phyloP scores from a whole-genome alignment of 64 coral and sea anemone species.

The Platygyra sinensis region DNA sequence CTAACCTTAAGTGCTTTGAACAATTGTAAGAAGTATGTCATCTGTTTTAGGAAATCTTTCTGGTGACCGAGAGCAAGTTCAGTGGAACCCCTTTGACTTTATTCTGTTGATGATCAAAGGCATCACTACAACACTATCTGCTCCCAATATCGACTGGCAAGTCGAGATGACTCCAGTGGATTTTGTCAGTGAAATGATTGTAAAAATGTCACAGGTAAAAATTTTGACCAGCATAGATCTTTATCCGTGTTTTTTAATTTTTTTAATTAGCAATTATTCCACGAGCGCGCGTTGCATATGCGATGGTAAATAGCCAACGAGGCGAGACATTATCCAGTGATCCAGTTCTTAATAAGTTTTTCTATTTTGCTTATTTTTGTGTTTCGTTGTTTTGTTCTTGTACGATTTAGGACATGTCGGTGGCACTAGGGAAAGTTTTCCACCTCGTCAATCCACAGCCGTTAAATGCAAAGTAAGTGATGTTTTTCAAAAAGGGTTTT shows the following conservation, averaged over 20 bases:
- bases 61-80: slow-evolving; percentile 58
- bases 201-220: slow-evolving; percentile 88
- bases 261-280: neutral
- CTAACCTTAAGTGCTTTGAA: too few relatives aligned
- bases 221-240: neutral
- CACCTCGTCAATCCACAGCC: slow-evolving; percentile 82
- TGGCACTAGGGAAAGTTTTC: slow-evolving; percentile 83
- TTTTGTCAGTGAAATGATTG: slow-evolving; percentile 84
- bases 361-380: neutral
- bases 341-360: too few relatives aligned
- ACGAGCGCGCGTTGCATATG: neutral
- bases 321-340: too few relatives aligned
- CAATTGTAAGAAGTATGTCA: neutral
- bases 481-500: neutral
- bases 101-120: slow-evolving; percentile 78
- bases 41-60: slow-evolving; percentile 71
- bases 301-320: too few relatives aligned
- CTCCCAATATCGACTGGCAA: slow-evolving; percentile 84
- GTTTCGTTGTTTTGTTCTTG: neutral
- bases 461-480: slow-evolving; percentile 75
- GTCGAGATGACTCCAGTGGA: slow-evolving; percentile 94
- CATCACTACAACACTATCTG: slow-evolving; percentile 66
- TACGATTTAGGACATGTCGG: slow-evolving; percentile 62
- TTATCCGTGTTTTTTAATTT: neutral
- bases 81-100: slow-evolving; percentile 90